Evolutionary conservation across 2,888 invertebrate genomes (phyloP).

Genomic region (Hedychridium roseum): DNA sequence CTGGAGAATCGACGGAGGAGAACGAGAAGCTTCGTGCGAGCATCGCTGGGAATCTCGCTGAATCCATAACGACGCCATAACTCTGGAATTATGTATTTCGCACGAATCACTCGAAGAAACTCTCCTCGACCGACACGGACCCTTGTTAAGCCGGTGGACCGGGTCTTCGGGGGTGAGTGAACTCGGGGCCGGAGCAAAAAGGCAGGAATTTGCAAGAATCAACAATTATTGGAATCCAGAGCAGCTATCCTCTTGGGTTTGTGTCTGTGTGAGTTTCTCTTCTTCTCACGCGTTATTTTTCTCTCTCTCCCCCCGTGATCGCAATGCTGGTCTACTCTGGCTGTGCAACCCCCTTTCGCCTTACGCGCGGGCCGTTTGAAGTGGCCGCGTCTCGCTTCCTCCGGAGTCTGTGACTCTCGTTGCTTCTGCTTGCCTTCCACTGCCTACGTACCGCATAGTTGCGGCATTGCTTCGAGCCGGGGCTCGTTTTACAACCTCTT

Average conservation of each 20-base stretch:
- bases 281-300: slow-evolving; percentile 20
- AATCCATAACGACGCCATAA: slow-evolving; percentile 24
- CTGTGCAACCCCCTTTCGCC: slow-evolving; percentile 10
- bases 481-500: slow-evolving; percentile 39
- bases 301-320: slow-evolving; percentile 25
- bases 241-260: slow-evolving; percentile 44
- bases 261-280: no score
- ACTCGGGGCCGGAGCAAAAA: slow-evolving; percentile 47
- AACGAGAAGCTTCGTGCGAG: slow-evolving; percentile 14
- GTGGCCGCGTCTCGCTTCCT: slow-evolving; percentile 40
- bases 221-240: slow-evolving; percentile 63
- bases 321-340: slow-evolving; percentile 13
- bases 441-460: slow-evolving; percentile 44
- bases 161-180: slow-evolving; percentile 42
- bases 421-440: slow-evolving; percentile 23
- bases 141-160: background rate
- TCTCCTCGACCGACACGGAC: slow-evolving; percentile 30
- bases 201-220: slow-evolving; percentile 61
- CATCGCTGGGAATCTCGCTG: slow-evolving; percentile 20
- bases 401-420: slow-evolving; percentile 21
- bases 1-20: slow-evolving; percentile 1
- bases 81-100: slow-evolving; percentile 30
- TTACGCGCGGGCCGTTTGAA: slow-evolving; percentile 59
- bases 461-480: slow-evolving; percentile 47
- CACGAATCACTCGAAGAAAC: slow-evolving; percentile 24